Evolutionary conservation across 2,113 vertebrate species (phyloP).

Genomic region (Python bivittatus): DNA sequence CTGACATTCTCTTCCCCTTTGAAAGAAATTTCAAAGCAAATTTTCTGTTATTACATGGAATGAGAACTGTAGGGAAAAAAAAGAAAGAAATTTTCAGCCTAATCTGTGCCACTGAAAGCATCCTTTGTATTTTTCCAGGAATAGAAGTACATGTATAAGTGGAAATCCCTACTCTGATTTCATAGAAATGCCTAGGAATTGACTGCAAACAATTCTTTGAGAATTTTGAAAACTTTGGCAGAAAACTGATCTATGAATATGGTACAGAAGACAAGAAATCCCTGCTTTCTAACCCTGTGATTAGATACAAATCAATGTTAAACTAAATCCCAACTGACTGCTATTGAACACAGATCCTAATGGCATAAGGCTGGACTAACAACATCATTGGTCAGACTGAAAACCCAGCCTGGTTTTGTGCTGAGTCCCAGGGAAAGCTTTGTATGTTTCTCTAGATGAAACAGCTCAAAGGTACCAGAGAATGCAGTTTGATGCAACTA

Average conservation of each 20-base stretch:
- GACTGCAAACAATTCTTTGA: background rate
- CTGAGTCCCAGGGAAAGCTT: background rate
- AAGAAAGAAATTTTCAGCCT: background rate
- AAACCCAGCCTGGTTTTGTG: background rate
- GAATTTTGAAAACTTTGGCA: background rate
- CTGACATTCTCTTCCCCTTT: background rate
- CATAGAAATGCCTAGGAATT: background rate
- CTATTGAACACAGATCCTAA: background rate
- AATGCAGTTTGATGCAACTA: conserved; percentile 46
- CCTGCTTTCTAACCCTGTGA: background rate
- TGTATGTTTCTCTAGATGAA: background rate
- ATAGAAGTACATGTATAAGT: background rate
- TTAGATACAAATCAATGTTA: background rate
- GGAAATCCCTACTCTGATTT: background rate
- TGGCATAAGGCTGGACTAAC: background rate
- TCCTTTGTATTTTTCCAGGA: background rate
- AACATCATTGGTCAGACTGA: background rate
- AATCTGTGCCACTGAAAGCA: background rate
- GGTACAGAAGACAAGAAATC: background rate
- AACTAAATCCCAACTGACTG: background rate
- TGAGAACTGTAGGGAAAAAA: background rate
- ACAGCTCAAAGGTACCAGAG: background rate
- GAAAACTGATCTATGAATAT: background rate
- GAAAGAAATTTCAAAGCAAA: background rate
- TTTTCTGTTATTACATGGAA: background rate